Percentiles rank a stretch among this genome's conserved stretches.
Evolutionary conservation across 2,113 vertebrate genomes (phyloP).

Genomic region (Tachuris rubrigastra): DNA sequence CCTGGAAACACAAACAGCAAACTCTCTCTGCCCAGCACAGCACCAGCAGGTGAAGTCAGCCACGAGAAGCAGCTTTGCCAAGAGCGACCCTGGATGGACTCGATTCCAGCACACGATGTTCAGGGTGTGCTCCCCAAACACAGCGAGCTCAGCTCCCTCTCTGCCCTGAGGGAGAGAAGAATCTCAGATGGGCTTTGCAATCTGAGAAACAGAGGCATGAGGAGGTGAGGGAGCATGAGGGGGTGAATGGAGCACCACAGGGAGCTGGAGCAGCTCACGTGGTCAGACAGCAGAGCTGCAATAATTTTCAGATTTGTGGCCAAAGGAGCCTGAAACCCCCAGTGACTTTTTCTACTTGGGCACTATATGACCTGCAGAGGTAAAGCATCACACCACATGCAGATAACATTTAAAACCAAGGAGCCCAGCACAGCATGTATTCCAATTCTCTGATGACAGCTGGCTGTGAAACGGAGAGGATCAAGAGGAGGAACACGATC

Average conservation of each 20-base stretch:
- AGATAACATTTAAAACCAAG: rapidly evolving
- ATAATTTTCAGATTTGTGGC: neutral
- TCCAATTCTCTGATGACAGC: neutral
- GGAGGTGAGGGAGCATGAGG: neutral
- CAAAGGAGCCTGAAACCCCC: neutral
- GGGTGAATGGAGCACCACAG: neutral
- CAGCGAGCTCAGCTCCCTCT: neutral
- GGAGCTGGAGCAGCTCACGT: neutral
- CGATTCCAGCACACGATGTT: neutral
- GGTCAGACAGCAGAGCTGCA: neutral
- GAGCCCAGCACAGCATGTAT: neutral
- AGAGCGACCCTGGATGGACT: rapidly evolving
- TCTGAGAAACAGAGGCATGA: neutral
- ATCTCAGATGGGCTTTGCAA: neutral
- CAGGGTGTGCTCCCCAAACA: rapidly evolving
- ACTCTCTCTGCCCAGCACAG: neutral
- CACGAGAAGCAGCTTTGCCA: neutral
- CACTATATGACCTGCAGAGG: rapidly evolving
- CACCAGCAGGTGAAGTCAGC: neutral
- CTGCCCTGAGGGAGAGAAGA: neutral
- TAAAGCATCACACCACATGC: neutral
- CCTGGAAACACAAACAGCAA: neutral
- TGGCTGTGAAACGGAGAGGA: neutral
- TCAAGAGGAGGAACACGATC: neutral
- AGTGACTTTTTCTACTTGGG: neutral